Percentiles rank a stretch among this genome's conserved stretches.
Conservation (phyloP, 2,888 invertebrate species). For the Drosophila merina region DNA sequence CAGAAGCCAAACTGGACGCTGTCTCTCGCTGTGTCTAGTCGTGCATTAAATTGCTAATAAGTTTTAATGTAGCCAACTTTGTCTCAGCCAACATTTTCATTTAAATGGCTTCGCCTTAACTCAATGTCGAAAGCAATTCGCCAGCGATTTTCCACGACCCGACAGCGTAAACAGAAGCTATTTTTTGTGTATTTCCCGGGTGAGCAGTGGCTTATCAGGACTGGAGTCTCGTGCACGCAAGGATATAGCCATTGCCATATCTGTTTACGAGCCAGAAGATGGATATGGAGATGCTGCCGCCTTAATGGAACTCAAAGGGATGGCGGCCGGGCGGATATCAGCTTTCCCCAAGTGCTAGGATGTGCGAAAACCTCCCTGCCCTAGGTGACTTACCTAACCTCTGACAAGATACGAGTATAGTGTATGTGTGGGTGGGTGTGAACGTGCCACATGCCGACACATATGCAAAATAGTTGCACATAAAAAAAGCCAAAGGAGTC, state of each 20-base stretch:
- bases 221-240: conserved; percentile 45
- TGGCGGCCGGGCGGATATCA: conserved; percentile 45
- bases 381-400: conserved; percentile 27
- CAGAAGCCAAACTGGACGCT: conserved; percentile 17
- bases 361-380: conserved; percentile 37
- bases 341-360: conserved; percentile 53
- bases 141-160: conserved; percentile 23
- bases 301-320: conserved; percentile 53
- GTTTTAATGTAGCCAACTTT: conserved; percentile 73
- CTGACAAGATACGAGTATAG: background rate
- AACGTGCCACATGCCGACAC: conserved; percentile 1
- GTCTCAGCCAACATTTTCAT: conserved; percentile 42
- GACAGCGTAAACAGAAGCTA: conserved; percentile 39
- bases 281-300: conserved; percentile 54
- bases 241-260: conserved; percentile 52
- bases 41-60: conserved; percentile 79
- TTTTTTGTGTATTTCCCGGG: conserved; percentile 15
- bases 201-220: conserved; percentile 48
- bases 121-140: conserved; percentile 68
- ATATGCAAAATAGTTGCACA: conserved; percentile 77
- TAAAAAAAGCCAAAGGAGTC: conserved; percentile 72
- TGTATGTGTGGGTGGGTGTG: background rate
- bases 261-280: conserved; percentile 66
- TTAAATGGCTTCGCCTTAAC: conserved; percentile 21
- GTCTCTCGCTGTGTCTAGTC: conserved; percentile 58